These are phyloP conservation scores for Brenthis daphne DNA, from an alignment of 2,888 invertebrate genomes.

Conservation along the genomic window DNA sequence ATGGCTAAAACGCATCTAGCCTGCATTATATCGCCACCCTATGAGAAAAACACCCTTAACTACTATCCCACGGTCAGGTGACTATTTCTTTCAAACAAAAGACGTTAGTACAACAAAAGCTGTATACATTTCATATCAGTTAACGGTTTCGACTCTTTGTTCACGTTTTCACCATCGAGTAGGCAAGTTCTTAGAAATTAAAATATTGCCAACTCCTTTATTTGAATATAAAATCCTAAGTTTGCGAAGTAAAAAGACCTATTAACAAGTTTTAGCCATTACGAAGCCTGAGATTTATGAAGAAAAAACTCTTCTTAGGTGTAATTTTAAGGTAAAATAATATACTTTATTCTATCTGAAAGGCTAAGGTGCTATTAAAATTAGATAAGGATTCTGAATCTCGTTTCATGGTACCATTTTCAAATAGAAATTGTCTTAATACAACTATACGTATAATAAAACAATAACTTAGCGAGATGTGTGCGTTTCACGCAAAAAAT, in stretches of 20 bases:
- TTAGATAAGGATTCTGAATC: too few species aligned
- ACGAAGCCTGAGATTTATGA: constrained; percentile 17
- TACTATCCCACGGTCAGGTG: constrained; percentile 24
- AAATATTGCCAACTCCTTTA: constrained; percentile 23
- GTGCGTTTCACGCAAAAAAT: too few species aligned
- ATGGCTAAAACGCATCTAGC: not conserved
- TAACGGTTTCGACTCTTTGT: constrained; percentile 9
- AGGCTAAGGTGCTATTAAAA: not conserved
- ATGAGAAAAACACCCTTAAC: constrained; percentile 16
- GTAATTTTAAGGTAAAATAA: constrained; percentile 12
- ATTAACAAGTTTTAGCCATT: constrained; percentile 35
- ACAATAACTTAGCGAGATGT: too few species aligned
- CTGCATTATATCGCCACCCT: constrained; percentile 7
- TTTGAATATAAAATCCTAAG: constrained; percentile 32
- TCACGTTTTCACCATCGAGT: not conserved
- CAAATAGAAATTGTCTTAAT: too few species aligned
- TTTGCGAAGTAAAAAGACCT: constrained; percentile 30
- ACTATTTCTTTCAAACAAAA: constrained; percentile 9
- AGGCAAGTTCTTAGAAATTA: constrained; percentile 2
- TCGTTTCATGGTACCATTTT: too few species aligned
- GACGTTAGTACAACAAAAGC: constrained; percentile 1
- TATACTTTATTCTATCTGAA: not conserved
- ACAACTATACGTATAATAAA: too few species aligned
- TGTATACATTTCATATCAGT: constrained; percentile 2
- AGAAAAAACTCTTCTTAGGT: constrained; percentile 8